phyloP scores from a whole-genome alignment of 2,888 invertebrate species.

The Keiferia lycopersicella region DNA sequence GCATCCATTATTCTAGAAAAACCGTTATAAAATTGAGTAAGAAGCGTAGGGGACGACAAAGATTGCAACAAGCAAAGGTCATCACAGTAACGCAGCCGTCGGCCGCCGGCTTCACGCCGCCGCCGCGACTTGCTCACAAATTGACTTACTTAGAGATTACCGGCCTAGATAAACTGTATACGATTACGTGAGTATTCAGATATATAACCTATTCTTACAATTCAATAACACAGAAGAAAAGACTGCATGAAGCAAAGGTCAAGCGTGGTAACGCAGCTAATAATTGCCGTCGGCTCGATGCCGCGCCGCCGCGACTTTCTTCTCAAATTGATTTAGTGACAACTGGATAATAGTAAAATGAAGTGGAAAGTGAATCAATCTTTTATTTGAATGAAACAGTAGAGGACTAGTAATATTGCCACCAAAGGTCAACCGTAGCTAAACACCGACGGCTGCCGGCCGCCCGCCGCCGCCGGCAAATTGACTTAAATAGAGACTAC shows the following conservation, averaged over 20 bases:
- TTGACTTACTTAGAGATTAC: slow-evolving; percentile 9
- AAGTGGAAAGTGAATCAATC: background rate
- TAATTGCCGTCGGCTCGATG: background rate
- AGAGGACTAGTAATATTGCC: background rate
- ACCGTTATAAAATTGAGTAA: slow-evolving; percentile 8
- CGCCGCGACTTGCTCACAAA: background rate
- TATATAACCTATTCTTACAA: too few relatives aligned
- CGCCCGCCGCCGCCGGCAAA: too few relatives aligned
- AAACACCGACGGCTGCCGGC: too few relatives aligned
- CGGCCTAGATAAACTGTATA: background rate
- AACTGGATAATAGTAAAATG: background rate
- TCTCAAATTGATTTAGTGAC: background rate
- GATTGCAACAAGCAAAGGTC: slow-evolving; percentile 4
- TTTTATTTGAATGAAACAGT: background rate
- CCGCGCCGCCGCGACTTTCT: background rate
- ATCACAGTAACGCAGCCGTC: background rate
- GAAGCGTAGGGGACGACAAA: slow-evolving; percentile 11
- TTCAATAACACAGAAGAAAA: too few relatives aligned
- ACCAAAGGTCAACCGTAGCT: too few relatives aligned
- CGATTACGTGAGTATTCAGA: background rate
- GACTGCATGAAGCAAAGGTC: too few relatives aligned
- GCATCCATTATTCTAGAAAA: background rate
- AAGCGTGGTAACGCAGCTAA: background rate
- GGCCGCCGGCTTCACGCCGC: background rate
- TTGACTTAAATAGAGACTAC: too few relatives aligned